Evolutionary conservation across 2,888 invertebrate genomes (phyloP).

Genomic region (Trachelus tabidus): DNA sequence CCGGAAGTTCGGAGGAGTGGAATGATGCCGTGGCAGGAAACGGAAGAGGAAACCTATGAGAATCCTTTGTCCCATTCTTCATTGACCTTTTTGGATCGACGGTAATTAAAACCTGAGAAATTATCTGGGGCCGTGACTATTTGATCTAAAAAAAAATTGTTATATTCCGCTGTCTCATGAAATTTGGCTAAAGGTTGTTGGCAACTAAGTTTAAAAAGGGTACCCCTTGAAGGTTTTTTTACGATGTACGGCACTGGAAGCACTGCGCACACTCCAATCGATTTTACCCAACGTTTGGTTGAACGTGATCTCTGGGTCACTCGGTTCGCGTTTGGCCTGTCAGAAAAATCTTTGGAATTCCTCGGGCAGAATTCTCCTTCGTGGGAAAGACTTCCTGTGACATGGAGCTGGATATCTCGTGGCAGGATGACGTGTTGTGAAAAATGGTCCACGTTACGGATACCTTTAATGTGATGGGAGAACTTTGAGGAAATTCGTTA

Average conservation of each 20-base stretch:
- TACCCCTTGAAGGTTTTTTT: background rate
- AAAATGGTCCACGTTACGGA: background rate
- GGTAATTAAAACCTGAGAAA: background rate
- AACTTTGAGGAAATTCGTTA: background rate
- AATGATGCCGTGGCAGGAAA: background rate
- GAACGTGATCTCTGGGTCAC: slow-evolving; percentile 19
- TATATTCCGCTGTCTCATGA: background rate
- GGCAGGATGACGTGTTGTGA: background rate
- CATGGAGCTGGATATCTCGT: background rate
- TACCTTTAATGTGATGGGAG: background rate
- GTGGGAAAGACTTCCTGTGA: background rate
- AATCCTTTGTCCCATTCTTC: background rate
- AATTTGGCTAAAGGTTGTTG: background rate
- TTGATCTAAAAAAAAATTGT: background rate
- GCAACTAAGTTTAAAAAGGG: background rate
- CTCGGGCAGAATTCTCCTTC: background rate
- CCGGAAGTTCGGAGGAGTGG: background rate
- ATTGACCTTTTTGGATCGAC: background rate
- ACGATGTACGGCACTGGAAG: background rate
- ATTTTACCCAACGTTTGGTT: slow-evolving; percentile 25
- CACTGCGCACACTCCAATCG: slow-evolving; percentile 45
- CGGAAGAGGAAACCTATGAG: background rate
- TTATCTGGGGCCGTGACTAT: background rate
- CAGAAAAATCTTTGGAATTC: background rate
- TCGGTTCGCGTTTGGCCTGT: slow-evolving; percentile 13